Conservation (phyloP, 1,140 invertebrate species). For the Cydia amplana region DNA sequence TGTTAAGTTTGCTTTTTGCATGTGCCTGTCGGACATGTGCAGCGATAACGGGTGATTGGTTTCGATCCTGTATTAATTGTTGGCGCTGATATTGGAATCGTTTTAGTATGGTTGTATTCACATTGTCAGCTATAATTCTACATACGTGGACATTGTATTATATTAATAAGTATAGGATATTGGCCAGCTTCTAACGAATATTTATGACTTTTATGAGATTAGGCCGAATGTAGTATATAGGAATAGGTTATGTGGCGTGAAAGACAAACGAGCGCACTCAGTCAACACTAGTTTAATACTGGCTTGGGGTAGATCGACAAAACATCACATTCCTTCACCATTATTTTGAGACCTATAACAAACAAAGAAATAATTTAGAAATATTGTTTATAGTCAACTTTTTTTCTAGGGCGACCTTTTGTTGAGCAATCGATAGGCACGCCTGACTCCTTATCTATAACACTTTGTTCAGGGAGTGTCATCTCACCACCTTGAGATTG, state of each 20-base stretch:
- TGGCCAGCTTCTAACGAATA: neutral
- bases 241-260: too few species aligned
- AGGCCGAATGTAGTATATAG: too few species aligned
- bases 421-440: neutral
- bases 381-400: neutral
- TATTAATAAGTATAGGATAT: neutral
- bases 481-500: too few species aligned
- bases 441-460: too few species aligned
- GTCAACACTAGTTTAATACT: too few species aligned
- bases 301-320: too few species aligned
- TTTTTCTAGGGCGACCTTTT: neutral
- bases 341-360: neutral
- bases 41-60: conserved; percentile 47
- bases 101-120: neutral
- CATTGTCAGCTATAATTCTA: neutral
- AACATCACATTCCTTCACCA: too few species aligned
- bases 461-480: too few species aligned
- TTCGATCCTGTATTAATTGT: conserved; percentile 62
- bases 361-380: conserved; percentile 3
- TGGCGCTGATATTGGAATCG: conserved; percentile 50
- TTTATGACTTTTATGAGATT: neutral
- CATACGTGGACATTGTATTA: neutral
- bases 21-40: conserved; percentile 39
- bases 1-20: conserved; percentile 43
- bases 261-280: too few species aligned